Base-by-base conservation (phyloP, 2,888 invertebrate species). In the Venusia cambrica region DNA sequence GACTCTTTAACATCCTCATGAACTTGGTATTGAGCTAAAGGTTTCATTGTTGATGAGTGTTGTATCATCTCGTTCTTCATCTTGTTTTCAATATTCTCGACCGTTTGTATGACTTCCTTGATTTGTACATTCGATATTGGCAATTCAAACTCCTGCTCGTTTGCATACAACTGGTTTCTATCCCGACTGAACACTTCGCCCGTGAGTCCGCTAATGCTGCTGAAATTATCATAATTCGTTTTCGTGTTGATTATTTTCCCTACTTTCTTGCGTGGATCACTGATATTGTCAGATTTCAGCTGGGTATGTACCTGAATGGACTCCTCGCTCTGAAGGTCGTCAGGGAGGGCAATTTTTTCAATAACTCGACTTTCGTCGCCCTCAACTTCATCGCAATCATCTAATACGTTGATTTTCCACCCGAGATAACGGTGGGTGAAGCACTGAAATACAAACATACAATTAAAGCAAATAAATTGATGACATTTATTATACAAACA, bases 371-470 rank as follows among this genome's bases (percentile, higher is more conserved):
- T 88, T 29, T 89, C 87, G 58, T 89, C 90, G 9, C 87, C 90
- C 22, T 89, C 87, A 1, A 74, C 67, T 36, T 69, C 73, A 48
- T 95, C 94, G 62, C 96, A 97, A 22, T 90, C 89, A 71, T 98
- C 97, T 47, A 93, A 88, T 1, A 98, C 96, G 73, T 95, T 93
- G 57, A 98, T 97, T 83, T 96, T 97, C 96, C 97, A 97, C 26
- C 98, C 98, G 62, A 98, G 91, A 70, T 97, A 92, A 45, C 97
- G 94, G 74, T 97, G 97, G 2, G 96, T 94, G 89, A 93, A 97
- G 73, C 97, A 97, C 93, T 98, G 88, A 37, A 88, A 88, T 51
- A 56, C 30, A 27, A 24, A 19, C 15, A 16, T 19, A 11, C 8
- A 9, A 5, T 16, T 35, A 21, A 26, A 31, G 24, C 10, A n/a